phyloP scores from a whole-genome alignment of 2,888 invertebrate genomes.

The Euplexia lucipara region DNA sequence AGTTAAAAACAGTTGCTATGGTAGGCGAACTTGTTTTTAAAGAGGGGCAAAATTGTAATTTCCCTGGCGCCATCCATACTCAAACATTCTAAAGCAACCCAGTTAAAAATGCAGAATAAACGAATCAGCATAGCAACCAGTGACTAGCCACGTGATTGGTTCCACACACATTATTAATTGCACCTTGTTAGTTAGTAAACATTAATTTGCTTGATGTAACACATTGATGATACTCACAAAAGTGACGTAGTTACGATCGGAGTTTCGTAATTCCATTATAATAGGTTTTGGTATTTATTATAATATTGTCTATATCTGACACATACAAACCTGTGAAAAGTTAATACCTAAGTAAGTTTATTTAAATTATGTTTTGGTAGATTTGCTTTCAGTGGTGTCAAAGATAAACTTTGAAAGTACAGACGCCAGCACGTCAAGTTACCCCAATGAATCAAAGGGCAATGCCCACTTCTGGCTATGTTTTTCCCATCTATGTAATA shows the following conservation, averaged over 20 bases:
- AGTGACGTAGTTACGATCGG: background rate
- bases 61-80: too few species aligned
- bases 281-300: background rate
- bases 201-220: slow-evolving; percentile 5
- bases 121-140: slow-evolving; percentile 5
- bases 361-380: too few species aligned
- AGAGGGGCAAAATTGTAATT: too few species aligned
- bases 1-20: slow-evolving; percentile 8
- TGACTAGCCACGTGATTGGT: slow-evolving; percentile 16
- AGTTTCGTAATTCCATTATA: slow-evolving; percentile 1
- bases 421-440: too few species aligned
- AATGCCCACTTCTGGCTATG: too few species aligned
- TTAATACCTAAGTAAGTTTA: too few species aligned
- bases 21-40: background rate
- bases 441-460: too few species aligned
- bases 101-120: slow-evolving; percentile 1
- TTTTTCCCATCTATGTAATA: too few species aligned
- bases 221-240: slow-evolving; percentile 12
- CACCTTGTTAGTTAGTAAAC: slow-evolving; percentile 31
- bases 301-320: too few species aligned
- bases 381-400: too few species aligned
- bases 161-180: slow-evolving; percentile 19
- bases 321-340: too few species aligned
- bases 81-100: background rate
- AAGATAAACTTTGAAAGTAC: too few species aligned